These are phyloP conservation scores for Drosophila mayaguana DNA, from an alignment of 2,888 invertebrate species.

Conservation along the genomic window DNA sequence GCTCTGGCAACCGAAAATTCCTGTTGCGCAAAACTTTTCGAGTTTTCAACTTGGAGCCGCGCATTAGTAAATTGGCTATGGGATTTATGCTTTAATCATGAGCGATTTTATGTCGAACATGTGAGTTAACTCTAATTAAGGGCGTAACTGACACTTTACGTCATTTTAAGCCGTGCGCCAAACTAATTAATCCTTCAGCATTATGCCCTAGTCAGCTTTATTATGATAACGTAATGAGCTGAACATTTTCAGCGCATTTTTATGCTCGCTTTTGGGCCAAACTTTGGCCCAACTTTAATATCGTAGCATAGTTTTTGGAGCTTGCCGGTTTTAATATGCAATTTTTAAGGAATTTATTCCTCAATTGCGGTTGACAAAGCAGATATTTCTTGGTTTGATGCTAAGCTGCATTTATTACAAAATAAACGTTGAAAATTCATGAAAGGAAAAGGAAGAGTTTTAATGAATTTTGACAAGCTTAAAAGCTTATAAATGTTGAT, in stretches of 20 bases:
- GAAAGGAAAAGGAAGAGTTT: too few species aligned
- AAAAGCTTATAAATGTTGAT: background rate
- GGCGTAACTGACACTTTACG: conserved; percentile 16
- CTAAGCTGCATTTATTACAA: background rate
- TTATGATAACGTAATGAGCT: conserved; percentile 8
- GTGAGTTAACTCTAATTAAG: conserved; percentile 35
- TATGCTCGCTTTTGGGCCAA: background rate
- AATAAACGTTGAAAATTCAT: background rate
- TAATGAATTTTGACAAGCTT: background rate
- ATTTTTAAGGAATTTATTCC: conserved; percentile 6
- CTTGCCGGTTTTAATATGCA: background rate
- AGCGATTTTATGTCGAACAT: conserved; percentile 15
- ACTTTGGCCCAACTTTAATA: background rate
- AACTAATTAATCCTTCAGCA: conserved; percentile 23
- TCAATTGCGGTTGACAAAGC: background rate
- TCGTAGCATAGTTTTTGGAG: conserved; percentile 42
- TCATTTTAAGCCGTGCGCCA: conserved; percentile 18
- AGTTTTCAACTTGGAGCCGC: background rate
- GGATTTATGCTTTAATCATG: conserved; percentile 10
- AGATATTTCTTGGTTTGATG: background rate
- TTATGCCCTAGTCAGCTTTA: background rate
- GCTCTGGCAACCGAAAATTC: conserved; percentile 14
- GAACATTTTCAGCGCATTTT: background rate
- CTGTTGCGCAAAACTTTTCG: conserved; percentile 1
- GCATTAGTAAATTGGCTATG: conserved; percentile 16